Evolutionary conservation across 2,113 vertebrate genomes (phyloP).

Genomic region (Capreolus pygargus): DNA sequence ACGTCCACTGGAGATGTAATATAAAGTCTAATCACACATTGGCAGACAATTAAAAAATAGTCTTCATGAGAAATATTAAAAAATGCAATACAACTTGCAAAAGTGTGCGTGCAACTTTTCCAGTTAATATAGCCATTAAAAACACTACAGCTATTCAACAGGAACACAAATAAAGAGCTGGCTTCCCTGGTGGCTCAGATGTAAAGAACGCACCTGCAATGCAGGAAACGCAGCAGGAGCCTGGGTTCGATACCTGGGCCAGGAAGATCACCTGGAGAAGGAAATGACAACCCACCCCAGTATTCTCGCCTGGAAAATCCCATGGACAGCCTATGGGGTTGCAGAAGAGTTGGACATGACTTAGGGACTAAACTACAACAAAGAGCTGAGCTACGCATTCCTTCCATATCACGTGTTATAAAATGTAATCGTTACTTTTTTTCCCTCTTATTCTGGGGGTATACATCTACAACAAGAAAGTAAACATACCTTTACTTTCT

Average conservation of each 20-base stretch:
- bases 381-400: not conserved
- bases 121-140: not conserved
- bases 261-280: not conserved
- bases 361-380: not conserved
- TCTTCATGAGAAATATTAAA: not conserved
- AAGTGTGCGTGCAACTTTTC: not conserved
- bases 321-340: not conserved
- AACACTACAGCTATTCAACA: constrained; percentile 47
- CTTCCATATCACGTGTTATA: not conserved
- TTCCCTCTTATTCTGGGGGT: not conserved
- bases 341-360: not conserved
- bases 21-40: not conserved
- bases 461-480: not conserved
- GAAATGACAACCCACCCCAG: not conserved
- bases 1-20: not conserved
- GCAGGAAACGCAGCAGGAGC: not conserved
- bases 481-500: not conserved
- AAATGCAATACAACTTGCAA: not conserved
- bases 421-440: not conserved
- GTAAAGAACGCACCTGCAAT: not conserved
- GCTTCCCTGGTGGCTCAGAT: not conserved
- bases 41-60: not conserved
- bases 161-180: not conserved
- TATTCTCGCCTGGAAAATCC: not conserved
- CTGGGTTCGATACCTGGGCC: not conserved